A percentile compares a stretch with the other conserved stretches of the same genome.
These are phyloP conservation scores for Calephelis virginiensis DNA, from an alignment of 1,140 invertebrate genomes.

Conservation along the genomic window DNA sequence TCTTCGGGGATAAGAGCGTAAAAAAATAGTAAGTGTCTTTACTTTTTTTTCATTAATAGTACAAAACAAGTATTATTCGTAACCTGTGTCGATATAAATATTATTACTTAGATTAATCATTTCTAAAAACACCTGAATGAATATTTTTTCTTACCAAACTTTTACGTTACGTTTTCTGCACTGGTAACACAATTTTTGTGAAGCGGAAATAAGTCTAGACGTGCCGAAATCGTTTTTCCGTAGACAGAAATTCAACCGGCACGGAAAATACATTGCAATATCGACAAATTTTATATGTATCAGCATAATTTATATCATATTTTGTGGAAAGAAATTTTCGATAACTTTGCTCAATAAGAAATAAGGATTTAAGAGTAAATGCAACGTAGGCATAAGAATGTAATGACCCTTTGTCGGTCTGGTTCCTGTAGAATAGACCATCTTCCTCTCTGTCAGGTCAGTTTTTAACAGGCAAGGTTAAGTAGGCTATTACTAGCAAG, in stretches of 20 bases:
- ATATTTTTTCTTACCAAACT: neutral
- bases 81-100: too few species aligned
- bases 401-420: neutral
- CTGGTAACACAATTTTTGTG: slow-evolving; percentile 25
- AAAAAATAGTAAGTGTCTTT: too few species aligned
- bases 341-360: neutral
- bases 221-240: slow-evolving; percentile 61
- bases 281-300: neutral
- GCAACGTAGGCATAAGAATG: neutral
- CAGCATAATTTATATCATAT: neutral
- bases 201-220: slow-evolving; percentile 61
- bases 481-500: too few species aligned
- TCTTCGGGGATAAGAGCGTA: too few species aligned
- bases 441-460: too few species aligned
- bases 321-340: neutral
- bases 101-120: too few species aligned
- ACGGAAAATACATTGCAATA: slow-evolving; percentile 31
- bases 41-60: too few species aligned
- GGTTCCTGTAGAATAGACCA: neutral
- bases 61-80: too few species aligned
- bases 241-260: slow-evolving; percentile 18
- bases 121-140: too few species aligned
- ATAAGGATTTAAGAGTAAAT: too few species aligned
- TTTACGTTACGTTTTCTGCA: neutral
- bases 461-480: too few species aligned